These are phyloP conservation scores for Anguilla megastoma DNA, from an alignment of 2,797 vertebrate genomes.

Conservation along the genomic window DNA sequence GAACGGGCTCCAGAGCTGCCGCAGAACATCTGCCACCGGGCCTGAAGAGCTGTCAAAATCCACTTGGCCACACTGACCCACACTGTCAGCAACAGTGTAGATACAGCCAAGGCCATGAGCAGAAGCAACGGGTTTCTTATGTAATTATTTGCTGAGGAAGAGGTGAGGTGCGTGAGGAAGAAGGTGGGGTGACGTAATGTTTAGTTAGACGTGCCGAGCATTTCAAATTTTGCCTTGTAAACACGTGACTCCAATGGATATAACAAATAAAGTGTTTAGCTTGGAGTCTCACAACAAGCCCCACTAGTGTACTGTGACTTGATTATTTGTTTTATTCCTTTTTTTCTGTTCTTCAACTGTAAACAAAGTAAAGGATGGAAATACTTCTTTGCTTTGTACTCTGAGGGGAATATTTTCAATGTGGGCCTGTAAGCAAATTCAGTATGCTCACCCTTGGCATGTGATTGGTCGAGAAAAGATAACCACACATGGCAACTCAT, in stretches of 20 bases:
- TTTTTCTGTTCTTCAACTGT: neutral
- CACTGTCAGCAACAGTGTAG: slow-evolving; percentile 86
- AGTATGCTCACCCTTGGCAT: neutral
- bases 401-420: neutral
- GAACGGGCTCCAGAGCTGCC: slow-evolving; percentile 90
- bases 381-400: neutral
- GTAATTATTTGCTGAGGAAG: neutral
- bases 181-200: neutral
- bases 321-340: neutral
- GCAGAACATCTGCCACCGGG: slow-evolving; percentile 95
- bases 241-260: neutral
- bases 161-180: neutral
- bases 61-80: slow-evolving; percentile 96
- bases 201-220: neutral
- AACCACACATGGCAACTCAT: neutral
- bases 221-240: neutral
- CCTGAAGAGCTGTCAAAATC: slow-evolving; percentile 83
- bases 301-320: neutral
- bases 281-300: neutral
- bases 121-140: slow-evolving; percentile 75
- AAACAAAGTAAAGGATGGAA: neutral
- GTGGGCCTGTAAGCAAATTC: neutral
- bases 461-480: neutral
- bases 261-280: neutral
- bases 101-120: slow-evolving; percentile 84